phyloP scores from a whole-genome alignment of 2,797 vertebrate genomes.

The Cyprinodon diabolis region DNA sequence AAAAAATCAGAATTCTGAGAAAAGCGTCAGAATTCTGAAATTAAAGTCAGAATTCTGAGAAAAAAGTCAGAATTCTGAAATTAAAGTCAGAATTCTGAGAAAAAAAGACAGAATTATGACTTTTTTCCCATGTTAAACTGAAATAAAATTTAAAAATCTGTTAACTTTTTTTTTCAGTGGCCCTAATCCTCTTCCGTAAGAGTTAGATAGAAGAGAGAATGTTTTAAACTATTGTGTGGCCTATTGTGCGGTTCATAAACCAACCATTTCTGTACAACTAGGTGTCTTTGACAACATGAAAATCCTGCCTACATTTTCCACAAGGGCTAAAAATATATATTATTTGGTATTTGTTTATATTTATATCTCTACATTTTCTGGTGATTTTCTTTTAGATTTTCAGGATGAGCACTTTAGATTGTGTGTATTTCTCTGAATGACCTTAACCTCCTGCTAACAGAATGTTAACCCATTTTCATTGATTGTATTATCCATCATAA shows the following conservation, averaged over 20 bases:
- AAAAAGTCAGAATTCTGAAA: no score
- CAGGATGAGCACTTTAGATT: background rate
- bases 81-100: no score
- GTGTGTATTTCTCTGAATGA: slow-evolving; percentile 12
- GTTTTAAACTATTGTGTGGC: no score
- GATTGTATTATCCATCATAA: slow-evolving; percentile 12
- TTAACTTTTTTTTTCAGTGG: no score
- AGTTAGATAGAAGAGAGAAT: no score
- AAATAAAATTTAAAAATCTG: no score
- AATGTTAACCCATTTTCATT: slow-evolving; percentile 11
- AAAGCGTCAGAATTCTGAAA: no score
- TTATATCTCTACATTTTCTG: slow-evolving; percentile 5
- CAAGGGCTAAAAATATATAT: slow-evolving; percentile 49
- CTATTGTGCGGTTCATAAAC: background rate
- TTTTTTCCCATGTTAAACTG: no score
- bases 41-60: no score
- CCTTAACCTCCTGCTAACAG: slow-evolving; percentile 4
- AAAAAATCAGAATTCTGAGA: no score
- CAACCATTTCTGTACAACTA: background rate
- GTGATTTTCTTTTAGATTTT: slow-evolving; percentile 6
- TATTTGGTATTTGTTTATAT: background rate
- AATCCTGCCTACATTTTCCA: slow-evolving; percentile 17
- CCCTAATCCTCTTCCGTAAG: no score
- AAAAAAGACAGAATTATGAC: no score
- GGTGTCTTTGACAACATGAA: background rate